phyloP scores from a whole-genome alignment of 2,888 invertebrate species.

The Xiphydria camelus region DNA sequence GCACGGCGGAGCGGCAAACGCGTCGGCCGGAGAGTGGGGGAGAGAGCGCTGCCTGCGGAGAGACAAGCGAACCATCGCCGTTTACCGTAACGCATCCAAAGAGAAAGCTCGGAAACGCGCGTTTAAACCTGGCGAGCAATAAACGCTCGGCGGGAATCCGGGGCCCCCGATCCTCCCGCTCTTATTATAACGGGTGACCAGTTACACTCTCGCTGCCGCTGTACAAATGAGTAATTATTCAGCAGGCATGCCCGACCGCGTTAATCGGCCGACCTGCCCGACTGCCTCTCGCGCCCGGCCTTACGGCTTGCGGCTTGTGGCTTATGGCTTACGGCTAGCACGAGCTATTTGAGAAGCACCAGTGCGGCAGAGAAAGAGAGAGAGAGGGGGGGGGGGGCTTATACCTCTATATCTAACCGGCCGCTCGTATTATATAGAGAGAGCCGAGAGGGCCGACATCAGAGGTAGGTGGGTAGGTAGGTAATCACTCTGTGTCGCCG shows the following conservation, averaged over 20 bases:
- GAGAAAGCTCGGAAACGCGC: background rate
- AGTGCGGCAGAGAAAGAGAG: background rate
- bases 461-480: conserved; percentile 13
- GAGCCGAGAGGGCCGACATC: background rate
- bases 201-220: too few relatives aligned
- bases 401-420: background rate
- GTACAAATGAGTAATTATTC: conserved; percentile 43
- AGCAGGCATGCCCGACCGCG: conserved; percentile 40
- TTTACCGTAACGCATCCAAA: too few relatives aligned
- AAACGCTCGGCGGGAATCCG: conserved; percentile 22
- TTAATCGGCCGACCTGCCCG: conserved; percentile 34
- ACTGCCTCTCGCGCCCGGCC: conserved; percentile 5
- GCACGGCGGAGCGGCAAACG: background rate
- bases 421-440: background rate
- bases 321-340: conserved; percentile 20
- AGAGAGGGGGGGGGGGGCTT: conserved; percentile 1
- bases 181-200: conserved; percentile 1
- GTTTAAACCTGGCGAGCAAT: conserved; percentile 9
- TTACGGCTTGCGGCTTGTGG: conserved; percentile 23
- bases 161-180: background rate
- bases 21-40: background rate
- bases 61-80: conserved; percentile 4
- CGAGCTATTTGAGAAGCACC: background rate
- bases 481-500: conserved; percentile 37
- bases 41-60: too few relatives aligned